These are phyloP conservation scores for Clarias fuscus DNA, from an alignment of 2,797 vertebrate genomes.

Conservation along the genomic window DNA sequence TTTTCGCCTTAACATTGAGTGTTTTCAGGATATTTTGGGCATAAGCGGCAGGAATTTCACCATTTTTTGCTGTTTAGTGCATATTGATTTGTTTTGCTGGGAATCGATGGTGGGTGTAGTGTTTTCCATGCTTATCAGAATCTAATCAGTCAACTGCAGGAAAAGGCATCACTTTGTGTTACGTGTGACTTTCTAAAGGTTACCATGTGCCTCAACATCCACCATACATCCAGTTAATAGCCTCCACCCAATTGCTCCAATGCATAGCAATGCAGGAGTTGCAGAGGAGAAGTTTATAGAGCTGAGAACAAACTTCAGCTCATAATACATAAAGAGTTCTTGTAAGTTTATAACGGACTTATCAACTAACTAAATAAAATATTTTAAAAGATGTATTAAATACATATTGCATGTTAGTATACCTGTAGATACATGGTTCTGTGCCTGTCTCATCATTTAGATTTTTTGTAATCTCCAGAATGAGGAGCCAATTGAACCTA, in stretches of 20 bases:
- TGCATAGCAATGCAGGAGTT: conserved; percentile 53
- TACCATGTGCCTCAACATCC: conserved; percentile 67
- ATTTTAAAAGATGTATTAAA: not conserved
- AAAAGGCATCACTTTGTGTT: conserved; percentile 78
- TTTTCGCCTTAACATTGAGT: not conserved
- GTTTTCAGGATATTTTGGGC: conserved; percentile 9
- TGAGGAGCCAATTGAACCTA: not conserved
- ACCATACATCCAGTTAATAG: conserved; percentile 23
- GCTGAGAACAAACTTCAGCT: not conserved
- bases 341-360: not conserved
- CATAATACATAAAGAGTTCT: not conserved
- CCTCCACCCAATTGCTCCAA: not conserved
- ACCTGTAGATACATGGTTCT: not conserved
- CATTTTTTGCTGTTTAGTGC: conserved; percentile 54
- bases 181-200: conserved; percentile 71
- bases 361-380: not conserved
- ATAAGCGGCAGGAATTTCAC: conserved; percentile 57
- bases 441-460: not conserved
- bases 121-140: conserved; percentile 78
- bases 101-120: conserved; percentile 78
- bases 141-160: conserved; percentile 79
- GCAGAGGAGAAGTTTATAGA: conserved; percentile 50
- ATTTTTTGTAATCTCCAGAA: not conserved
- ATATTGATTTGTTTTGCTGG: conserved; percentile 79
- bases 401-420: not conserved